Base-by-base conservation (phyloP, 2,113 vertebrate genomes). In the Hypomesus transpacificus region DNA sequence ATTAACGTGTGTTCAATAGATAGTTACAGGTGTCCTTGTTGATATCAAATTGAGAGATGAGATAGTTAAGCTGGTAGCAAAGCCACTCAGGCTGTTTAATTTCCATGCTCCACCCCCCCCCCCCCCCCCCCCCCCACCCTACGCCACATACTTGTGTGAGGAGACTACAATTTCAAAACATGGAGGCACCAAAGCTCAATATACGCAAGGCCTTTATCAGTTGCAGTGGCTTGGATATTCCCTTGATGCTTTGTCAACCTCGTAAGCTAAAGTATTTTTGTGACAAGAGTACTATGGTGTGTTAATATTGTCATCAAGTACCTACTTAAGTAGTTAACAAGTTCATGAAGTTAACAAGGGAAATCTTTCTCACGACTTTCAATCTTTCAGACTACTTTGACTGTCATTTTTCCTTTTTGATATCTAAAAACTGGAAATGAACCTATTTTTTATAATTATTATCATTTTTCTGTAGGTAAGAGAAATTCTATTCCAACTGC, bases 381-480 rank as follows among this genome's bases (percentile, higher is more conserved):
- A 65, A 50, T 46, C 71, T 68, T 81, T 28, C 72, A 71, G 24
- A 64, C 59, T 62, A 31, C 69, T 73, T 78, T 86, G 51, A 81
- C 71, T 78, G 71, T 78, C 52, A 68, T 61, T 78, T 46, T 13
- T 46, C 39, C 39, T 46, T 80, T 79, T 78, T 80, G 70, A 81
- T 75, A 71, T 75, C 72, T 68, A 70, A 77, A 73, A 74, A 84
- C 75, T 81, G 79, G 67, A 74, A 72, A 74, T 75, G 82, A 79
- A 70, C 76, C 75, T 70, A 74, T 76, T 65, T 52, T 76, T 68
- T 71, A 69, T 76, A 53, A 59, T 68, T 34, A 3, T 16, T 14
- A 20, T 16, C 59, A 51, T 69, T 31, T 61, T 75, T 66, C n/a
- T 28, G 26, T 57, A 46, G 39, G 39, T 46, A 46, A 46, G 39